Base-by-base conservation (phyloP, 2,113 vertebrate genomes). In the Terrapene triunguis region DNA sequence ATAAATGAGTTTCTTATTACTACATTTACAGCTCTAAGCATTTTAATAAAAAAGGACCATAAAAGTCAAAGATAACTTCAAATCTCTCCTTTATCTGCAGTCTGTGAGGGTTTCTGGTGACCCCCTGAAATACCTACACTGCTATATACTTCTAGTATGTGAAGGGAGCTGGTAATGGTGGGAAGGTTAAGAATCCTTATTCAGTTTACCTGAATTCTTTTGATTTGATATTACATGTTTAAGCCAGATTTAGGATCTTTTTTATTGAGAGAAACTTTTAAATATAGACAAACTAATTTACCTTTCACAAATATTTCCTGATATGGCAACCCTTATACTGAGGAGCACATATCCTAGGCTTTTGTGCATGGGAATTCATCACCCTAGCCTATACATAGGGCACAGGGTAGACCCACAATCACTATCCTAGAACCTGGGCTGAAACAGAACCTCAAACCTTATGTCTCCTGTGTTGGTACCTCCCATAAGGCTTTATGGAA, bases 1-100 rank as follows among this genome's bases (percentile, higher is more conserved):
- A 98, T 96, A 97, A 97, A 97, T n/a, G 88, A 97, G 91, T 95
- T 97, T 95, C 97, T 95, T 96, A 95, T 94, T 95, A 97, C 83
- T 80, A 59, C 95, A 76, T 95, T 98, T 96, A 97, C 62, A 91
- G 95, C 90, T 87, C 83, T 91, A 92, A 97, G 96, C 95, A 95
- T 97, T 98, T 97, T 97, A 97, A 98, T 93, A 94, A 79, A 97
- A 96, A 94, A 80, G 51, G 91, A 88, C 89, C 69, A 84, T 96
- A 94, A 97, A 98, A 97, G 94, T 97, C 95, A 96, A 97, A 97
- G 96, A 96, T 88, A 97, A 94, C 87, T 96, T 96, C 92, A 83
- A 85, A 95, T 83, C 89, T 94, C 51, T 78, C 89, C 92, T 82
- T 38, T 87, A 8, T 87, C n/a, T 19, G 90, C 54, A 57, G 91